Evolutionary conservation across 2,113 vertebrate genomes (phyloP), one percentile per base, ranked within the genome.

Genomic region (Herpetotheres cachinnans): DNA sequence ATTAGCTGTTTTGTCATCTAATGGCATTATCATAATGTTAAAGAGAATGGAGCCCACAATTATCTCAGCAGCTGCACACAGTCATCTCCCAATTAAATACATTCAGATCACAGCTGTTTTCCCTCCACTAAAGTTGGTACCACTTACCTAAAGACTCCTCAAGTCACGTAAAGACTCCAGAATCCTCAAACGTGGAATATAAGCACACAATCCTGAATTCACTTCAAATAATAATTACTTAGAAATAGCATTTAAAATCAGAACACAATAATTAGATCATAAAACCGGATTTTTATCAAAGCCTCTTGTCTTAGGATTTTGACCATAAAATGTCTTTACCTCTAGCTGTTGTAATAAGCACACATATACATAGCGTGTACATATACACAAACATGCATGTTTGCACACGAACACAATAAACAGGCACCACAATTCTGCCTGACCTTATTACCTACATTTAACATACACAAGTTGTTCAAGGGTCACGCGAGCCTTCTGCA

Each of bases 1-100:
- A 92, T 94, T 83, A 86, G 22, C n/a, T 61, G 77, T 77, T 94
- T 77, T 87, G 90, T 80, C 78, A 97, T 83, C 76, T 76, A 67
- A 83, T 26, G 9, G 59, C 30, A 67, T 62, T 88, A 82, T 80
- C 71, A 58, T 30, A 92, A 80, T 0, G 1, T 46, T 89, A 70
- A 76, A 46, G 70, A 93, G 65, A 93, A 84, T 2, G 9, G 40
- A 91, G 74, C 78, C 87, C 84, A 69, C 85, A 87, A 95, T 95
- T 96, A 94, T 24, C 66, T 72, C 74, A 69, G 44, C 82, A 93
- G 78, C 56, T 80, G 65, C 49, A 88, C 54, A 82, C 22, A 78
- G 34, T 93, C 95, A 95, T 74, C 74, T 94, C 76, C 63, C n/a
- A 83, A 46, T 88, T 88, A 94, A 72, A 79, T 7, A 65, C 61